Conservation (phyloP, 2,113 vertebrate species). For the Platichthys stellatus region DNA sequence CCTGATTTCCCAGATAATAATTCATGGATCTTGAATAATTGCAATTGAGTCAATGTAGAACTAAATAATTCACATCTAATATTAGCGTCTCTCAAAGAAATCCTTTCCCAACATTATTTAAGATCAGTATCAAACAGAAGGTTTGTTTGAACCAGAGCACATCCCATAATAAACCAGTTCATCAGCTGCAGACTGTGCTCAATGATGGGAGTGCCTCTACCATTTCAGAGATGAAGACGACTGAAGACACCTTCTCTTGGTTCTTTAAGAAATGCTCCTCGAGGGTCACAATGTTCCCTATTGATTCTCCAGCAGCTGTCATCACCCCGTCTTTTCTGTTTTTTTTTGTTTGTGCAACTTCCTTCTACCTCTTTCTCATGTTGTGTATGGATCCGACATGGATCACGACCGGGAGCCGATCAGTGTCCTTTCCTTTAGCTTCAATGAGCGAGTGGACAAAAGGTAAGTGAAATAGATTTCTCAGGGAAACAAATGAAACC, state of each 20-base stretch:
- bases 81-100: too few species aligned
- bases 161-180: too few species aligned
- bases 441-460: constrained; percentile 17
- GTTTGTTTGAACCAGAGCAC: too few species aligned
- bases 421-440: constrained; percentile 2
- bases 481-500: background rate
- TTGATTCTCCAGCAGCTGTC: constrained; percentile 65
- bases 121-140: background rate
- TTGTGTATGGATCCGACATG: constrained; percentile 42
- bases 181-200: too few species aligned
- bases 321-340: constrained; percentile 45
- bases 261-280: background rate
- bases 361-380: constrained; percentile 5
- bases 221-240: background rate
- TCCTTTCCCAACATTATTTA: background rate
- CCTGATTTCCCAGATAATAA: too few species aligned
- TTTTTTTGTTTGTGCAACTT: constrained; percentile 57
- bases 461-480: background rate
- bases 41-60: too few species aligned
- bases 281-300: constrained; percentile 42
- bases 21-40: background rate
- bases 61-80: too few species aligned
- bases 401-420: constrained; percentile 28
- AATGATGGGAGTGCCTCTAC: too few species aligned
- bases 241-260: background rate